Percentiles rank a stretch among this genome's conserved stretches.
These are phyloP conservation scores for Plebejus argus DNA, from an alignment of 2,888 invertebrate species.

Conservation along the genomic window DNA sequence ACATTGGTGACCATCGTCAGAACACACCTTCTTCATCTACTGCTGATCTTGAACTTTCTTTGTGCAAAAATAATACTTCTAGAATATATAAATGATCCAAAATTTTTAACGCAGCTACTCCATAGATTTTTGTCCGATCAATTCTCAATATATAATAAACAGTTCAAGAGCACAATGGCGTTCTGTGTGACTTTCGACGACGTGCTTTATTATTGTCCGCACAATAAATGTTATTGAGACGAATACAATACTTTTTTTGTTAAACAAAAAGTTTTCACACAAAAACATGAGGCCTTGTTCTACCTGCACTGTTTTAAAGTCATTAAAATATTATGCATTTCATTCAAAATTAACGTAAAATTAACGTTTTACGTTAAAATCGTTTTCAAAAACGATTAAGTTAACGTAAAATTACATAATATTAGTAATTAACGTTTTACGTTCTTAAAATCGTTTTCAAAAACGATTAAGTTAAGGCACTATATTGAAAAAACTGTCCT, in stretches of 20 bases:
- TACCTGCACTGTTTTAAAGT: conserved; percentile 5
- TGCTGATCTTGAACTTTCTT: too few species aligned
- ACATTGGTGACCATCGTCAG: too few species aligned
- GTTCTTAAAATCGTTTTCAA: too few species aligned
- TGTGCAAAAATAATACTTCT: too few species aligned
- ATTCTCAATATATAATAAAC: conserved; percentile 35
- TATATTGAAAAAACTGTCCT: too few species aligned
- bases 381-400: too few species aligned
- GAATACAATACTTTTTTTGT: not conserved
- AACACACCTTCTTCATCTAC: too few species aligned
- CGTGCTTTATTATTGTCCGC: conserved; percentile 4
- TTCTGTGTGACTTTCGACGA: conserved; percentile 30
- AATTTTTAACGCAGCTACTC: conserved; percentile 25
- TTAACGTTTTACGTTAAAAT: too few species aligned
- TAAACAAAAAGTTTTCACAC: conserved; percentile 5
- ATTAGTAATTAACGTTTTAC: too few species aligned
- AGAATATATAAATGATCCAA: not conserved
- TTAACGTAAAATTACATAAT: too few species aligned
- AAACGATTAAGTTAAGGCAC: too few species aligned
- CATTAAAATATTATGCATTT: not conserved
- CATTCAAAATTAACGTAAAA: too few species aligned
- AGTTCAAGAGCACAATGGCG: conserved; percentile 34
- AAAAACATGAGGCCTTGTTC: conserved; percentile 4
- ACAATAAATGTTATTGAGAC: conserved; percentile 14
- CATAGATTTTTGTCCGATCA: conserved; percentile 30